Percentiles rank a stretch among this genome's conserved stretches.
Evolutionary conservation across 2,113 vertebrate genomes (phyloP).

Genomic region (Hippocampus barbouri): DNA sequence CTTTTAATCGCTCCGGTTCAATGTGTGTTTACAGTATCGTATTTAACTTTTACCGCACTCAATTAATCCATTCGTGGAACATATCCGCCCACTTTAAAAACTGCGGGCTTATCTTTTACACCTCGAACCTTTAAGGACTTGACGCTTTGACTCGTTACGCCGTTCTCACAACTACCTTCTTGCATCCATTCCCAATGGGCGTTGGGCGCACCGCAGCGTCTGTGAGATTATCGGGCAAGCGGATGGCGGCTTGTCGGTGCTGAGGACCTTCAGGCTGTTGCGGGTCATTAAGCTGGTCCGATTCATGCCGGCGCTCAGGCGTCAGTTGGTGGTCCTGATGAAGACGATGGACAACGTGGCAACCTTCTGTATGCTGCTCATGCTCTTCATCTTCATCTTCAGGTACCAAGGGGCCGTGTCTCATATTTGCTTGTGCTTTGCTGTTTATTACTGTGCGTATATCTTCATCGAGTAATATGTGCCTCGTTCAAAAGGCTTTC

Average conservation of each 20-base stretch:
- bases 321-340: constrained; percentile 97
- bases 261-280: constrained; percentile 92
- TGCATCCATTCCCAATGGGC: not conserved
- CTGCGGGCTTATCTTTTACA: too few species aligned
- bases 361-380: constrained; percentile 98
- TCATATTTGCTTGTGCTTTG: not conserved
- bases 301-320: constrained; percentile 93
- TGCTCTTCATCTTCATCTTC: constrained; percentile 99
- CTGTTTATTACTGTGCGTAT: not conserved
- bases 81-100: not conserved
- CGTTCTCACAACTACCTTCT: not conserved
- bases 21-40: too few species aligned
- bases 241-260: constrained; percentile 89
- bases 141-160: not conserved
- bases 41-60: too few species aligned
- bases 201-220: constrained; percentile 71
- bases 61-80: not conserved
- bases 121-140: too few species aligned
- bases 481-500: not conserved
- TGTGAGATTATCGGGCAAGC: constrained; percentile 97
- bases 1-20: too few species aligned
- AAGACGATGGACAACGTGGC: constrained; percentile 99
- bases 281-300: constrained; percentile 95
- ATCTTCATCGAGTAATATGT: constrained; percentile 5
- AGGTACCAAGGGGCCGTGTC: constrained; percentile 69